Evolutionary conservation across 2,888 invertebrate species (phyloP), one percentile per base, ranked within the genome.

Genomic region (Zaprionus obscuricornis): DNA sequence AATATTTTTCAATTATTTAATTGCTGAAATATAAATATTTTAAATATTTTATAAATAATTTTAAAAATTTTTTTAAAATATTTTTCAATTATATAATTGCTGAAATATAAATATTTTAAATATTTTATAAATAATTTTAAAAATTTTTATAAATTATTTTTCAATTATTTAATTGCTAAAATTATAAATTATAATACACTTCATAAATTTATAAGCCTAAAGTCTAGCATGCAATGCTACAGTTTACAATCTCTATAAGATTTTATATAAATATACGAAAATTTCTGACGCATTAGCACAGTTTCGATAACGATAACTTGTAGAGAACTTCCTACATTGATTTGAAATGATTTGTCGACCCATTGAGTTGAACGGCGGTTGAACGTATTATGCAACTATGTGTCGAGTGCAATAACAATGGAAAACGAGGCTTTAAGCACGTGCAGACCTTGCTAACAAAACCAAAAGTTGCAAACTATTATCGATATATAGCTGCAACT

Each of bases 371-470:
- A 55, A 36, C 20, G 37, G 50, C 13, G n/a, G n/a, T n/a, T n/a
- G n/a, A n/a, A n/a, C 36, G 64, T 33, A 59, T 76, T 73, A 81
- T 76, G 77, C 77, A 83, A 77, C 77, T 36, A 60, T 27, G 43
- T 33, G 43, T 29, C 46, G 55, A 40, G 13, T 26, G 24, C 36
- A 55, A 40, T 13, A 54, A 84, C 78, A 84, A 78, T 84, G 57
- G 67, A 58, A 59, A 52, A 31, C 37, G 6, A 16, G 22, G 60
- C 26, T 18, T 34, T 31, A 59, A 79, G 77, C 78, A 78, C 78
- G 82, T 78, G 78, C 82, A 78, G 78, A 71, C 74, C 82, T 74
- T 74, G 85, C 63, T 60, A 63, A 20, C 13, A 50, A 17, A n/a
- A 24, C 33, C 1, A 52, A 45, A 24, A 11, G n/a, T n/a, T n/a